Percentiles rank a stretch among this genome's conserved stretches.
phyloP scores from a whole-genome alignment of 2,888 invertebrate species.

The Acheta domesticus region DNA sequence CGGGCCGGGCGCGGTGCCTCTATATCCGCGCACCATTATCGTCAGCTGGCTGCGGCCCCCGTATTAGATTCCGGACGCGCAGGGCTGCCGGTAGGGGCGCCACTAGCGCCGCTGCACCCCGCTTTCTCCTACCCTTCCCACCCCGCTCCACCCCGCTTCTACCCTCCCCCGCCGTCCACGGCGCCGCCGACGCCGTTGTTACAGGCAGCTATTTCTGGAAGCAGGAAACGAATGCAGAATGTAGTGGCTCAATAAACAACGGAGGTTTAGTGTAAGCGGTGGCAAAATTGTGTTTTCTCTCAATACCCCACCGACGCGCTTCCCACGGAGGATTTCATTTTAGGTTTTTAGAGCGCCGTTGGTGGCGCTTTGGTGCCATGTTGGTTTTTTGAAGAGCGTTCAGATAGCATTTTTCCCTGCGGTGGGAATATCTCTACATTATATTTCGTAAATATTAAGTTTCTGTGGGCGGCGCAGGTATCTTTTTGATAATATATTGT shows the following conservation, averaged over 20 bases:
- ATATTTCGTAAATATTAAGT: no score
- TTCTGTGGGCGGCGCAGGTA: no score
- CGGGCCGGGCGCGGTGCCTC: slow-evolving; percentile 2
- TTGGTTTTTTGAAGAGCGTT: no score
- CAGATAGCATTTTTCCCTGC: no score
- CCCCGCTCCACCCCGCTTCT: neutral
- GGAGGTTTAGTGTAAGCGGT: neutral
- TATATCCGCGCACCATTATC: slow-evolving; percentile 18
- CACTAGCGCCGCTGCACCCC: neutral
- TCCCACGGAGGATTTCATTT: no score
- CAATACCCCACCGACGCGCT: neutral
- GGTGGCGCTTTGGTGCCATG: no score
- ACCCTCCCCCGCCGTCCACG: neutral
- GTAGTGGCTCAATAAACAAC: slow-evolving; percentile 18
- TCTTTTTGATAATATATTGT: no score
- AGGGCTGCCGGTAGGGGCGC: neutral
- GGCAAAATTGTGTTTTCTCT: neutral
- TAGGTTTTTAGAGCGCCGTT: no score
- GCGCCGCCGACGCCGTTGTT: neutral
- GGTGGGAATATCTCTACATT: no score
- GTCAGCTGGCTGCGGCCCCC: neutral
- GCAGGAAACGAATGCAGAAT: slow-evolving; percentile 7
- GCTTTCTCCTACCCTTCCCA: neutral
- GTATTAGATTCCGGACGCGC: neutral
- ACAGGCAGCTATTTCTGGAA: neutral